A percentile compares a stretch with the other conserved stretches of the same genome.
Conservation (phyloP, 2,888 invertebrate genomes). For the Phytoseiulus persimilis region DNA sequence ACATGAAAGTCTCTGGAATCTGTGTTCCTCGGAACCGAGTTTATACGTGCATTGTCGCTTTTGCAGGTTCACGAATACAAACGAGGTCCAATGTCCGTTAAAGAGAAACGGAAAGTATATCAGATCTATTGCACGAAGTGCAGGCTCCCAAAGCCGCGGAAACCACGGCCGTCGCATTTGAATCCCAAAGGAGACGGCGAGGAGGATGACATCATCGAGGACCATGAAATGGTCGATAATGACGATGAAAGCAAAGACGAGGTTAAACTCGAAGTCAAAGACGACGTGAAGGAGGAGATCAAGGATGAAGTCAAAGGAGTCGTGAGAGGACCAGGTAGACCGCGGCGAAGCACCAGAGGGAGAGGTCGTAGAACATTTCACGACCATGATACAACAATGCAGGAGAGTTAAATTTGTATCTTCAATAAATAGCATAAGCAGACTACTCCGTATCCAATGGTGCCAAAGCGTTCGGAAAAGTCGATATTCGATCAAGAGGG, state of each 20-base stretch:
- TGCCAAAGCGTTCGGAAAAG: too few relatives aligned
- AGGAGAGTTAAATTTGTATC: not conserved
- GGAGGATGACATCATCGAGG: not conserved
- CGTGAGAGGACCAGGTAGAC: not conserved
- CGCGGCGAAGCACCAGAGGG: not conserved
- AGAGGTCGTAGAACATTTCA: not conserved
- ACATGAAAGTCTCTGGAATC: too few relatives aligned
- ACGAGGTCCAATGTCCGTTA: slow-evolving; percentile 17
- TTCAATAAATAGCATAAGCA: too few relatives aligned
- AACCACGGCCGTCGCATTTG: slow-evolving; percentile 25
- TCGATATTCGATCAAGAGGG: too few relatives aligned
- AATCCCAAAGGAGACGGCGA: slow-evolving; percentile 10
- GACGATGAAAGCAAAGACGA: not conserved
- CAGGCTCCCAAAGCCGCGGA: not conserved
- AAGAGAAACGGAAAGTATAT: slow-evolving; percentile 27
- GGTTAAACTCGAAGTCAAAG: not conserved
- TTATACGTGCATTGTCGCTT: too few relatives aligned
- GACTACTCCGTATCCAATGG: not conserved
- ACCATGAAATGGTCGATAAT: not conserved
- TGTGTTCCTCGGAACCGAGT: too few relatives aligned
- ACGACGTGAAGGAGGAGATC: not conserved
- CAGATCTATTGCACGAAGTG: slow-evolving; percentile 22
- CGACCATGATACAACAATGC: not conserved
- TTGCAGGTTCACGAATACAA: slow-evolving; percentile 31
- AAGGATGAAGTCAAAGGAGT: not conserved